phyloP scores from a whole-genome alignment of 2,113 vertebrate genomes.

The Myotis yumanensis region DNA sequence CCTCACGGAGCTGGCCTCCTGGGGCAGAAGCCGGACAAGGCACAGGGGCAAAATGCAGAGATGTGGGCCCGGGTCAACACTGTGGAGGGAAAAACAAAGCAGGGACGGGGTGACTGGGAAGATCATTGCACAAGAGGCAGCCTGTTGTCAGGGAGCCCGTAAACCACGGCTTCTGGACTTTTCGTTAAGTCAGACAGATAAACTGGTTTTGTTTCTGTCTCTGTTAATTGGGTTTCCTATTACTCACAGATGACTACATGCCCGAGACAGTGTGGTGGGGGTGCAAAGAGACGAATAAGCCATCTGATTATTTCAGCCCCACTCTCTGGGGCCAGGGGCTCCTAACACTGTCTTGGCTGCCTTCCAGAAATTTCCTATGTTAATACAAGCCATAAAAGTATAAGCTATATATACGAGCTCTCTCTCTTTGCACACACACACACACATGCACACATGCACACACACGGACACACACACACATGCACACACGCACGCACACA shows the following conservation, averaged over 20 bases:
- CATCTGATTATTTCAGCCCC: slow-evolving; percentile 63
- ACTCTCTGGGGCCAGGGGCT: slow-evolving; percentile 18
- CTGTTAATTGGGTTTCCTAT: slow-evolving; percentile 67
- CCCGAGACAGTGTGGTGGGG: background rate
- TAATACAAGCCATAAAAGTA: slow-evolving; percentile 55
- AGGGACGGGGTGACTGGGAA: background rate
- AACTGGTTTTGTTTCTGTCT: slow-evolving; percentile 55
- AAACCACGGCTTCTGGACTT: background rate
- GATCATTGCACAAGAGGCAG: background rate
- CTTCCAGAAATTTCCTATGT: slow-evolving; percentile 62
- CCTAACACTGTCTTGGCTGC: slow-evolving; percentile 59
- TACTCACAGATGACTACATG: slow-evolving; percentile 53
- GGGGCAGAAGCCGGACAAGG: background rate
- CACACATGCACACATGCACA: background rate
- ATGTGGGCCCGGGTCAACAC: background rate
- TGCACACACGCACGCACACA: background rate
- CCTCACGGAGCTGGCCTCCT: background rate
- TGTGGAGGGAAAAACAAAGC: background rate
- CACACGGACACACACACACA: too few relatives aligned
- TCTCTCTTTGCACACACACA: background rate
- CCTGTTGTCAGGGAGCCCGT: background rate
- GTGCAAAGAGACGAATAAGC: slow-evolving; percentile 63
- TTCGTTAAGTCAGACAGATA: slow-evolving; percentile 12
- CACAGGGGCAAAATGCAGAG: rapidly evolving
- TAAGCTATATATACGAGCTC: background rate